Conservation (phyloP, 1,140 invertebrate genomes). For the Colletes gigas region DNA sequence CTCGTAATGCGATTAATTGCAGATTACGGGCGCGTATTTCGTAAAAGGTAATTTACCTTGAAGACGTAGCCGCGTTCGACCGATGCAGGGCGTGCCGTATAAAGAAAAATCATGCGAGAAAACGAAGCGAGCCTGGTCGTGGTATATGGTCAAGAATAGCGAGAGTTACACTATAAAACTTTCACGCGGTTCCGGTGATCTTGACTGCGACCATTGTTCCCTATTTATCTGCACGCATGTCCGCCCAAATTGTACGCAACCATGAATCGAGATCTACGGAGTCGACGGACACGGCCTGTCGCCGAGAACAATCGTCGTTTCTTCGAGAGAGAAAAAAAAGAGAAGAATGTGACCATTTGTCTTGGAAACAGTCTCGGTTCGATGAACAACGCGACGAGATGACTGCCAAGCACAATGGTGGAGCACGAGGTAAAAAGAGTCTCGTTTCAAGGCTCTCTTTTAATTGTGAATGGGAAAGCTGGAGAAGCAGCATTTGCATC, state of each 20-base stretch:
- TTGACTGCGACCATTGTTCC: slow-evolving; percentile 12
- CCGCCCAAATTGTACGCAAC: not conserved
- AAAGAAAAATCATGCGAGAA: slow-evolving; percentile 29
- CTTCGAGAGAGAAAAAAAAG: not conserved
- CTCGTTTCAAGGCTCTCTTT: not conserved
- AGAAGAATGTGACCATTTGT: not conserved
- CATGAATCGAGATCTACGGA: not conserved
- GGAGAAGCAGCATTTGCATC: not conserved
- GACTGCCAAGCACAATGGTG: not conserved
- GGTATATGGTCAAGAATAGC: slow-evolving; percentile 17
- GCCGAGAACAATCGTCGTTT: not conserved
- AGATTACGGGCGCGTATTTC: not conserved
- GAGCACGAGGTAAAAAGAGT: not conserved
- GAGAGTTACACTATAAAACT: slow-evolving; percentile 27
- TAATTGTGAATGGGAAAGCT: slow-evolving; percentile 4
- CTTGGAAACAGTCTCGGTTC: not conserved
- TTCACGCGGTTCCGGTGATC: slow-evolving; percentile 50
- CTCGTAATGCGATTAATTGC: not conserved
- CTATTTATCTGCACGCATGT: slow-evolving; percentile 20
- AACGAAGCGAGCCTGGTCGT: slow-evolving; percentile 5
- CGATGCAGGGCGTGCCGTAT: not conserved
- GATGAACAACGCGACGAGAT: not conserved
- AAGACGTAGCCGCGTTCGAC: not conserved
- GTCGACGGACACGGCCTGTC: not conserved
- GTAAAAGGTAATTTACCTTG: slow-evolving; percentile 1